Evolutionary conservation across 2,888 invertebrate species (phyloP).

Genomic region (Dusona sp.): DNA sequence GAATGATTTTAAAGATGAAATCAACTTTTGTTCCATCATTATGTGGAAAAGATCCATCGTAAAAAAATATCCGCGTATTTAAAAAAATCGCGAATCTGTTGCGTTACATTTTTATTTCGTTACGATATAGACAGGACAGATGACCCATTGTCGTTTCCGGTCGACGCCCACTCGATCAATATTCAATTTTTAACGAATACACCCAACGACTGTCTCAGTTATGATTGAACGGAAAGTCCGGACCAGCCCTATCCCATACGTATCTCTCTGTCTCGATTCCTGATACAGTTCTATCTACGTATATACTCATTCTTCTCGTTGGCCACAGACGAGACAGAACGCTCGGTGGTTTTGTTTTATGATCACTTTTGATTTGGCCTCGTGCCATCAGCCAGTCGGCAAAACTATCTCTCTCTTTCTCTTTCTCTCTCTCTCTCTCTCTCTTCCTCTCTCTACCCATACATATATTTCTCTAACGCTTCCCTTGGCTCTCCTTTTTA

Average conservation of each 20-base stretch:
- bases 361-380: constrained; percentile 58
- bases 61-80: not conserved
- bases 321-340: constrained; percentile 33
- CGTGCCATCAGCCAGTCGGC: constrained; percentile 42
- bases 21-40: not conserved
- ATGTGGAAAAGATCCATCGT: not conserved
- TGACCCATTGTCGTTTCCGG: constrained; percentile 27
- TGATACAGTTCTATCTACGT: not conserved
- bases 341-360: constrained; percentile 41
- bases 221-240: constrained; percentile 53
- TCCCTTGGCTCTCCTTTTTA: not conserved
- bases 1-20: not conserved
- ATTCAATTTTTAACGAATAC: constrained; percentile 50
- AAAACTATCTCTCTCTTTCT: not conserved
- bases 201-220: constrained; percentile 37
- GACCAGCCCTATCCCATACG: not conserved
- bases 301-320: not conserved
- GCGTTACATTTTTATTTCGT: not conserved
- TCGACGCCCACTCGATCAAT: constrained; percentile 40
- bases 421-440: not conserved
- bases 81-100: not conserved
- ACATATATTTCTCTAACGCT: not conserved
- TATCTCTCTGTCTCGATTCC: constrained; percentile 24
- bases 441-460: not conserved
- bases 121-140: not conserved